Base-by-base conservation (phyloP, 2,113 vertebrate species). In the Mugil cephalus region DNA sequence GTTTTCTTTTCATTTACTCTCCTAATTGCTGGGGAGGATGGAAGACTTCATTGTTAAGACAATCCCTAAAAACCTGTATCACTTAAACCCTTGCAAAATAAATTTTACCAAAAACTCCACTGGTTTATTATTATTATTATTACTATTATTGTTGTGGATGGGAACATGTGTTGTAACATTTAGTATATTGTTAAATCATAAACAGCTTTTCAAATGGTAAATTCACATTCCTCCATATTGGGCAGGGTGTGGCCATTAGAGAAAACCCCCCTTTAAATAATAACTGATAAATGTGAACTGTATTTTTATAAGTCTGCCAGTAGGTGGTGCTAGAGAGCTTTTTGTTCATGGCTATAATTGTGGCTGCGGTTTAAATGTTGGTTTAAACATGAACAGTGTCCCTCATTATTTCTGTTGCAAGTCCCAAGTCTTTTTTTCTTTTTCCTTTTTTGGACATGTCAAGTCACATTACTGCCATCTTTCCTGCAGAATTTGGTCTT, bases 41-140 rank as follows among this genome's bases (percentile, higher is more conserved):
- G 47, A 78, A 54, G 59, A 73, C 43, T 40, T 85, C 64, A 40
- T 77, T 89, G 85, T 89, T 80, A 61, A 82, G 88, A 91, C 89
- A 89, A 90, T 89, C 85, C 82, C 80, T 82, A 19, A 12, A 82
- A 84, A 86, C 30, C 59, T 86, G 83, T 85, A 83, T 72, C 75
- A 85, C 64, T 66, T 53, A 68, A 85, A 84, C 72, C 77, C 69
- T 81, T 89, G 77, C 35, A 15, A 78, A 90, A 89, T 87, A 86
- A 88, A 91, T 87, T 88, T 89, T 70, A 79, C 69, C 79, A 80
- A 83, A 85, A 89, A 74, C 30, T 67, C 18, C 5, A 6, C 24
- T 34, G 51, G 24, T 62, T 60, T 43, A 11, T 54, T 1, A 34
- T 55, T 34, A 36, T 48, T 52, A 3, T 14, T 30, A 21, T 65